Conservation (phyloP, 1,140 invertebrate species). For the Bombus confusus region DNA sequence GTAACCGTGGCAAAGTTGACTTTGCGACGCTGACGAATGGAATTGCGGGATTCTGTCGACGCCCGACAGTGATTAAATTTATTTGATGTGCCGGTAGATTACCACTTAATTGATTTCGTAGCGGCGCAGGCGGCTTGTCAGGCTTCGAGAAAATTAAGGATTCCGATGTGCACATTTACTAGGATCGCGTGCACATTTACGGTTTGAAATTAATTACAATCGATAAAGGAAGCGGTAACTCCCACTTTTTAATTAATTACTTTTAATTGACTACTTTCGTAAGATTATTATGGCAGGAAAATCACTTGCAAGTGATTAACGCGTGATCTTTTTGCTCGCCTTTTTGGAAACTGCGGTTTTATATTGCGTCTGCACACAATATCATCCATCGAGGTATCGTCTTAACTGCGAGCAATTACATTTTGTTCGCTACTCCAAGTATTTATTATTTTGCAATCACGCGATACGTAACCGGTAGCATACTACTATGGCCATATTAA, state of each 20-base stretch:
- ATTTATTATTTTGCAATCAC: not conserved
- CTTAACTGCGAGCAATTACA: too few relatives aligned
- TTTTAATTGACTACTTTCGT: too few relatives aligned
- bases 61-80: constrained; percentile 47
- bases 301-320: too few relatives aligned
- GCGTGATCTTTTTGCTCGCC: too few relatives aligned
- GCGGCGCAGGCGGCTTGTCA: not conserved
- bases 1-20: constrained; percentile 11
- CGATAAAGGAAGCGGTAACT: too few relatives aligned
- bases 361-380: too few relatives aligned
- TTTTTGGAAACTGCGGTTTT: too few relatives aligned
- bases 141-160: not conserved
- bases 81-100: not conserved
- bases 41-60: constrained; percentile 11
- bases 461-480: too few relatives aligned
- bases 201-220: not conserved
- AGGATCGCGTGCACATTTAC: not conserved
- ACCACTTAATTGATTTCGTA: constrained; percentile 46
- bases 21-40: constrained; percentile 31
- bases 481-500: not conserved
- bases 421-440: not conserved
- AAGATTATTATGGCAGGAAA: too few relatives aligned
- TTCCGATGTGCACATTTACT: not conserved
- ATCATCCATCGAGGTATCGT: too few relatives aligned
- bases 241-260: too few relatives aligned